Percentiles rank a stretch among this genome's conserved stretches.
Conservation (phyloP, 2,797 vertebrate species). For the Paramormyrops hopkinsi region DNA sequence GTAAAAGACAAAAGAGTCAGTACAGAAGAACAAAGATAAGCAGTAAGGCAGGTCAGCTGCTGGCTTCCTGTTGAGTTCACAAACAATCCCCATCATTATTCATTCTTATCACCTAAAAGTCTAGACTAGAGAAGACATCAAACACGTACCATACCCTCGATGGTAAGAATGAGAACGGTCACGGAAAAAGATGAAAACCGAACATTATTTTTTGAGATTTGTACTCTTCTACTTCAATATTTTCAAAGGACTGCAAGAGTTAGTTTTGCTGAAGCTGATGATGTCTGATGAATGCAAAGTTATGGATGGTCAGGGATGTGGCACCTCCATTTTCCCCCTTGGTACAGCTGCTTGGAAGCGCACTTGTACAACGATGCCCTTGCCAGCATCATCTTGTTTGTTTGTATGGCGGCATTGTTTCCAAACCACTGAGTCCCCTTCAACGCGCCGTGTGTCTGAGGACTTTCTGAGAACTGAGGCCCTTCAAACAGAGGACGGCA, state of each 20-base stretch:
- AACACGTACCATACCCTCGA: not conserved
- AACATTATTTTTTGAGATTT: not conserved
- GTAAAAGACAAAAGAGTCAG: conserved; percentile 33
- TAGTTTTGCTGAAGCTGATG: not conserved
- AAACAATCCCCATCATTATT: conserved; percentile 7
- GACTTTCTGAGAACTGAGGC: not conserved
- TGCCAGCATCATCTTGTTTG: not conserved
- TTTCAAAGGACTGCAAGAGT: not conserved
- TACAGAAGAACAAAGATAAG: not conserved
- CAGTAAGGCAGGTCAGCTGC: not conserved
- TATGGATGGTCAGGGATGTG: not conserved
- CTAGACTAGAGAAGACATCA: not conserved
- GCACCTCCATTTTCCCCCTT: not conserved
- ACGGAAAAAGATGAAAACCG: not conserved
- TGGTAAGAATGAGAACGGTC: not conserved
- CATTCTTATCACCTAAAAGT: conserved; percentile 21
- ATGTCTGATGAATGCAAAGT: not conserved
- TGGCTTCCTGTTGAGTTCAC: not conserved
- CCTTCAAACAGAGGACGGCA: not conserved
- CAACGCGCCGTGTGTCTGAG: not conserved
- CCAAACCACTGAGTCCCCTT: not conserved
- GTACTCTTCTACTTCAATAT: not conserved
- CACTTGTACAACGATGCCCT: not conserved
- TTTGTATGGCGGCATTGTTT: not conserved
- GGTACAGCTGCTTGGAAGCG: not conserved